phyloP scores from a whole-genome alignment of 2,888 invertebrate species.

The Heliconius aoede region DNA sequence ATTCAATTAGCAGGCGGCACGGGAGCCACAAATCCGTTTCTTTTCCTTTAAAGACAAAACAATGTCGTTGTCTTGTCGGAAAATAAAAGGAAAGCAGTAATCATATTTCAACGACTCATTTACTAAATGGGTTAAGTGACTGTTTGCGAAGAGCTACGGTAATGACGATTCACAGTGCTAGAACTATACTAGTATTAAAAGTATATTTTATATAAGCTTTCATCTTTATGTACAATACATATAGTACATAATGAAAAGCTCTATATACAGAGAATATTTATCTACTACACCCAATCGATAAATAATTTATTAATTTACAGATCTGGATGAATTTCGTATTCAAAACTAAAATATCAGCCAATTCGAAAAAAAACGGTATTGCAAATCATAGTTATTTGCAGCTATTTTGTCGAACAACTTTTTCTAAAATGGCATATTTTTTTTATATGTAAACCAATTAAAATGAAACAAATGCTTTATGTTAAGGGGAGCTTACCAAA shows the following conservation, averaged over 20 bases:
- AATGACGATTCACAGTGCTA: conserved; percentile 32
- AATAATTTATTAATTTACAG: too few relatives aligned
- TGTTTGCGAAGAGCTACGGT: conserved; percentile 37
- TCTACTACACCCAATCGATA: too few relatives aligned
- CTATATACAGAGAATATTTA: background rate
- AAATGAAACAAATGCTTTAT: too few relatives aligned
- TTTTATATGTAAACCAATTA: too few relatives aligned
- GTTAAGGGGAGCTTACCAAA: too few relatives aligned
- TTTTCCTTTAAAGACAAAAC: conserved; percentile 68
- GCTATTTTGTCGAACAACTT: too few relatives aligned
- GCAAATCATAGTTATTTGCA: too few relatives aligned
- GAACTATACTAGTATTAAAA: conserved; percentile 17
- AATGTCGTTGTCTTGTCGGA: conserved; percentile 61
- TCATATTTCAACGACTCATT: conserved; percentile 73
- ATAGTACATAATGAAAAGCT: background rate
- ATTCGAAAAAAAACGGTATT: too few relatives aligned
- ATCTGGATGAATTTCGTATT: too few relatives aligned
- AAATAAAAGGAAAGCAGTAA: conserved; percentile 59
- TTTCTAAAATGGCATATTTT: too few relatives aligned
- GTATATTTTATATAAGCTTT: conserved; percentile 16
- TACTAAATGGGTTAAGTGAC: conserved; percentile 63
- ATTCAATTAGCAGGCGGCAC: conserved; percentile 78
- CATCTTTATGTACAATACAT: background rate
- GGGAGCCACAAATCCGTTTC: conserved; percentile 70
- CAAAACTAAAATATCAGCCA: too few relatives aligned